Conservation (phyloP, 1,140 invertebrate species). For the Brachionus angularis region DNA sequence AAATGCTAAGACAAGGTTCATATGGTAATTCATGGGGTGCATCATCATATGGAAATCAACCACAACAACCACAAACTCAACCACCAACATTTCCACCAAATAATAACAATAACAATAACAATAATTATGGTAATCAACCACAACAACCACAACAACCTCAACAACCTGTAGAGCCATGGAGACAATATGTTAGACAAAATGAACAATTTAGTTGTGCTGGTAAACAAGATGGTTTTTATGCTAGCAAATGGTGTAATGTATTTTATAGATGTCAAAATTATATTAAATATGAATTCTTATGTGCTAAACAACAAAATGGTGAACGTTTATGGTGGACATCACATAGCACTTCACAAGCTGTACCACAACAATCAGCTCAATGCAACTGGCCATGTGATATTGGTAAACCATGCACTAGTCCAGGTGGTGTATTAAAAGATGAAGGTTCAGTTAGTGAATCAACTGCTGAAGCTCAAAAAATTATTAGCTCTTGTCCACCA, state of each 20-base stretch:
- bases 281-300: background rate
- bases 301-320: background rate
- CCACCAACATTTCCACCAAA: background rate
- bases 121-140: background rate
- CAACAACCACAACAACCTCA: no score
- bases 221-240: background rate
- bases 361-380: background rate
- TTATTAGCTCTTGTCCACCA: background rate
- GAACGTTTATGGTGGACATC: background rate
- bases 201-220: background rate
- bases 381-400: conserved; percentile 7
- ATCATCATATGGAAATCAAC: no score
- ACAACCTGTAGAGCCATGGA: conserved; percentile 9
- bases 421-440: background rate
- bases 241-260: conserved; percentile 1
- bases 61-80: background rate
- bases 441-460: background rate
- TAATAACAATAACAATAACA: background rate
- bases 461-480: background rate
- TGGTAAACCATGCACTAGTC: background rate
- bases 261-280: background rate
- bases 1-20: no score
- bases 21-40: no score
- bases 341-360: background rate
- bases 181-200: background rate